Base-by-base conservation (phyloP, 2,888 invertebrate species). In the Lordiphosa fenestrarum region DNA sequence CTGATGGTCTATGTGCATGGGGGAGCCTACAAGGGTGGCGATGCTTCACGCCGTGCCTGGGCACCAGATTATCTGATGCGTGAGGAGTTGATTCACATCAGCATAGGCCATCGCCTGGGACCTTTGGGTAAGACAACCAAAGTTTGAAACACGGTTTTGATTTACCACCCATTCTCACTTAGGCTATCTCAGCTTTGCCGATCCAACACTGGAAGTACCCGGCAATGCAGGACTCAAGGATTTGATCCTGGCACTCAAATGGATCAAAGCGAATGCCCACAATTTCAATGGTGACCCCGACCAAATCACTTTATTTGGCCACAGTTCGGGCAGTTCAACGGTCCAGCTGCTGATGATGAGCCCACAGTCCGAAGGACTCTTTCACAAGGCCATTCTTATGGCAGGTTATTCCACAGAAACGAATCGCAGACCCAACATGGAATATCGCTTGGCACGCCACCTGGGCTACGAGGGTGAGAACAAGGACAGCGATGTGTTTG, bases 161-260 rank as follows among this genome's bases (percentile, higher is more conserved):
- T 6, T 6, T 6, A 3, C 4, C 36, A 7, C 1, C 7, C 0
- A 9, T 9, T 30, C 9, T 30, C 3, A 30, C 30, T 30, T 7
- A 91, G 91, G 91, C n/a, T 91, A 91, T 57, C 61, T 91, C 12
- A 88, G 87, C 57, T 81, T 91, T 2, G 77, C 88, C 30, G 90
- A 91, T 73, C 82, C 88, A 1, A 67, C 81, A 0, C 57, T 91
- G 1, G 86, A 87, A 2, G 86, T 91, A 4, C 90, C 91, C 1
- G 91, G 91, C 0, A 91, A 91, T 71, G 90, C 90, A 2, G 91
- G 88, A 0, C 77, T 91, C 0, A 91, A 91, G 77, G 91, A 91
- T 69, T 87, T 90, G 76, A 76, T 90, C 1, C 60, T 90, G 52
- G 90, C 90, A 0, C 74, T 91, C 19, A 86, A 87, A 68, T 91